phyloP scores from a whole-genome alignment of 2,113 vertebrate genomes.

The Crotalus tigris region DNA sequence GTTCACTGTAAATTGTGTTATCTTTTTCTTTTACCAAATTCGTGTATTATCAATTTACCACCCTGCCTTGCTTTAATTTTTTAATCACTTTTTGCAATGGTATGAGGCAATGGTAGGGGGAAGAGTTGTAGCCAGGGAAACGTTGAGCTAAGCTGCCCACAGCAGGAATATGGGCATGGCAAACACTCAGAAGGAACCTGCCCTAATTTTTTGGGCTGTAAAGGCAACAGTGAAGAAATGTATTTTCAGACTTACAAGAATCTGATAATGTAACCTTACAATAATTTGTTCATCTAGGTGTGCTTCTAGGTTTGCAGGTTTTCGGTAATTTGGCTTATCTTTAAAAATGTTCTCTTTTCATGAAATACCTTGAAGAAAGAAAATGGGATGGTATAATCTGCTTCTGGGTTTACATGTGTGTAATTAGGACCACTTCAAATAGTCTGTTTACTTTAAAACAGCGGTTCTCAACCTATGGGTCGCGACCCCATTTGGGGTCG shows the following conservation, averaged over 20 bases:
- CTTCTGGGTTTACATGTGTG: neutral
- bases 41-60: neutral
- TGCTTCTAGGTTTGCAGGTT: neutral
- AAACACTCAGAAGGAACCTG: neutral
- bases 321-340: conserved; percentile 2
- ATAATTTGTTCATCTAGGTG: neutral
- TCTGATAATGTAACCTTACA: neutral
- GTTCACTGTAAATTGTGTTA: neutral
- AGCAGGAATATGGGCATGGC: neutral
- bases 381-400: neutral
- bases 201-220: neutral
- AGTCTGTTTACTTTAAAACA: neutral
- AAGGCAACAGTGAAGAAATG: neutral
- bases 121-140: neutral
- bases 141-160: neutral
- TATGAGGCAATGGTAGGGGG: neutral
- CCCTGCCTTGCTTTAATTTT: neutral
- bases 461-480: too few species aligned
- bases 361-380: neutral
- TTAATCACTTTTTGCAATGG: neutral
- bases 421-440: neutral
- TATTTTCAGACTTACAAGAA: neutral
- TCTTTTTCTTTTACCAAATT: neutral
- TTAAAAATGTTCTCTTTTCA: neutral
- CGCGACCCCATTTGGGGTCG: too few species aligned